Conservation (phyloP, 1,140 invertebrate species). For the Hyles vespertilio region DNA sequence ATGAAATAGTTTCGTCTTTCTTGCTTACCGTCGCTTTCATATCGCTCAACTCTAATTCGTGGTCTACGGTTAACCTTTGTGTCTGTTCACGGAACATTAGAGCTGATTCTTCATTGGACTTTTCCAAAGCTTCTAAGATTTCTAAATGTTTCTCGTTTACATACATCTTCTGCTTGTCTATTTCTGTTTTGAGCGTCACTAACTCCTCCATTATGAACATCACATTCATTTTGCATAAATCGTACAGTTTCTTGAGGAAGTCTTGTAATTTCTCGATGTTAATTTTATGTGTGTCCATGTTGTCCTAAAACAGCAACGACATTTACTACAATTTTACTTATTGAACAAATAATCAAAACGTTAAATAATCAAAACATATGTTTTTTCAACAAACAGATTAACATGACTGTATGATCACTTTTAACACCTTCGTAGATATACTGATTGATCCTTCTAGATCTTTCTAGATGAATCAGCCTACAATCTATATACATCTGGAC, state of each 20-base stretch:
- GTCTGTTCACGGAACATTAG: conserved; percentile 76
- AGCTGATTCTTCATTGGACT: conserved; percentile 74
- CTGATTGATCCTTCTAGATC: no score
- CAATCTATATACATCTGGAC: no score
- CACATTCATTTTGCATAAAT: conserved; percentile 76
- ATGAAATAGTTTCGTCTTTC: conserved; percentile 78
- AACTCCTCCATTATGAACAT: conserved; percentile 79
- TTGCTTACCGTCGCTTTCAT: conserved; percentile 74
- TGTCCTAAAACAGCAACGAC: conserved; percentile 66
- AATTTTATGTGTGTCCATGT: conserved; percentile 74
- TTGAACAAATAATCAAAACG: not conserved
- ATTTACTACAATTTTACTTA: not conserved
- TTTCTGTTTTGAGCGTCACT: conserved; percentile 73
- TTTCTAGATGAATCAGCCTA: no score
- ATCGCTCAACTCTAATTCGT: conserved; percentile 80
- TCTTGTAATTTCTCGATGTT: conserved; percentile 76
- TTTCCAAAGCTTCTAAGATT: conserved; percentile 74
- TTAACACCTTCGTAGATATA: no score
- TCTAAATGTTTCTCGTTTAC: conserved; percentile 75
- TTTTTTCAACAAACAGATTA: no score
- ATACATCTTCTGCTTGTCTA: conserved; percentile 71
- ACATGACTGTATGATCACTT: no score
- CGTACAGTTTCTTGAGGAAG: conserved; percentile 67
- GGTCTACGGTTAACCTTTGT: conserved; percentile 78
- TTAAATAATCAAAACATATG: no score